Percentiles rank a stretch among this genome's conserved stretches.
Conservation (phyloP, 2,888 invertebrate genomes). For the Dynastes tityus region DNA sequence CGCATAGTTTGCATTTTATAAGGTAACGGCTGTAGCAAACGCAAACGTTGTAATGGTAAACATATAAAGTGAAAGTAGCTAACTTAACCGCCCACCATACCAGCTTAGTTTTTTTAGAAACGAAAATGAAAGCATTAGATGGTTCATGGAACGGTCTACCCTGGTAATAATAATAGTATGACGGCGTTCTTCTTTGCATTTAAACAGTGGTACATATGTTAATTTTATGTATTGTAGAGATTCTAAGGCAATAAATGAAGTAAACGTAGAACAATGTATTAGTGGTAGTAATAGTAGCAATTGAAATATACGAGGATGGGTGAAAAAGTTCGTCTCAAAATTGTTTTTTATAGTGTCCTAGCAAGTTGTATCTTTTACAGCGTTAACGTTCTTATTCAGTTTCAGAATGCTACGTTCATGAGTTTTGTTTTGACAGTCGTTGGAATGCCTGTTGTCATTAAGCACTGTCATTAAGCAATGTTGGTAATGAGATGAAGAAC, state of each 20-base stretch:
- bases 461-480: too few relatives aligned
- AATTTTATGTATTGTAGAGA: background rate
- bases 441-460: too few relatives aligned
- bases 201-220: background rate
- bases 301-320: too few relatives aligned
- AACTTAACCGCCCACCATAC: background rate
- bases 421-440: too few relatives aligned
- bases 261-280: background rate
- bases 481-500: too few relatives aligned
- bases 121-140: constrained; percentile 24
- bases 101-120: background rate
- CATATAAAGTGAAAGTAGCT: constrained; percentile 18
- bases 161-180: background rate
- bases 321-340: too few relatives aligned
- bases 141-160: background rate
- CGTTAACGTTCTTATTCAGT: too few relatives aligned
- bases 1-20: too few relatives aligned
- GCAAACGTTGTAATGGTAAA: background rate
- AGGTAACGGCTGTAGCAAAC: background rate
- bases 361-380: too few relatives aligned
- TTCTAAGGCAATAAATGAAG: constrained; percentile 10
- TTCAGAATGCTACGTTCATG: too few relatives aligned
- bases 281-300: too few relatives aligned
- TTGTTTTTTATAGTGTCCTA: too few relatives aligned
- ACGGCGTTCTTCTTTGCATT: background rate